Base-by-base conservation (phyloP, 2,888 invertebrate genomes). In the Agapetus fuscipes region DNA sequence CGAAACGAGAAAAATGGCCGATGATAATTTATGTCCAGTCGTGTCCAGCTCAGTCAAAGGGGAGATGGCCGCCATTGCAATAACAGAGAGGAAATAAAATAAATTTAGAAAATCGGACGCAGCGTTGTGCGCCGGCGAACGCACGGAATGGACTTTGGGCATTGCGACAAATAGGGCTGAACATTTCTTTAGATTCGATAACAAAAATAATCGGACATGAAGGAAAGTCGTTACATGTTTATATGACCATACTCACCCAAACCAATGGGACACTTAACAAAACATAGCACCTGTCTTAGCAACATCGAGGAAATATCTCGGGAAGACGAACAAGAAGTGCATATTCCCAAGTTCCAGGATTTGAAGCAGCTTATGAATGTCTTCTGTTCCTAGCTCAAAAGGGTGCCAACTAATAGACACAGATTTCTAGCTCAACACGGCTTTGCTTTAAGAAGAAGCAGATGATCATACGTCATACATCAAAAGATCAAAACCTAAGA, bases 1-100 rank as follows among this genome's bases (percentile, higher is more conserved):
- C 30, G 38, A 25, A 17, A 20, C 5, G 11, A 11, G 29, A 25
- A 16, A 6, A 13, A 34, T 14, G 17, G n/a, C 16, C 13, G 20
- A 30, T 27, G 26, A 25, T 42, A 42, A 45, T 41, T 45, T 41
- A 45, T 45, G 45, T 45, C 45, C 41, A 38, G 45, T 29, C 17
- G 28, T 28, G 35, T 32, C 35, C 34, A 29, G 27, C 12, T 27
- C 15, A 40, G 37, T 41, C 45, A 45, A 45, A 38, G 36, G 41
- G 25, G 31, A 17, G 33, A 28, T 31, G 31, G 25, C 33, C 28
- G 39, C 33, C 39, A 34, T 34, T 34, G 34, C 27, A 34, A 24
- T 41, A 37, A 33, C 41, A 29, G 37, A 30, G 35, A 37, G 37
- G 41, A 37, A 41, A 41, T 41, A 34, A 41, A 41, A 41, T 37